Base-by-base conservation (phyloP, 2,888 invertebrate genomes). In the Schizotus pectinicornis region DNA sequence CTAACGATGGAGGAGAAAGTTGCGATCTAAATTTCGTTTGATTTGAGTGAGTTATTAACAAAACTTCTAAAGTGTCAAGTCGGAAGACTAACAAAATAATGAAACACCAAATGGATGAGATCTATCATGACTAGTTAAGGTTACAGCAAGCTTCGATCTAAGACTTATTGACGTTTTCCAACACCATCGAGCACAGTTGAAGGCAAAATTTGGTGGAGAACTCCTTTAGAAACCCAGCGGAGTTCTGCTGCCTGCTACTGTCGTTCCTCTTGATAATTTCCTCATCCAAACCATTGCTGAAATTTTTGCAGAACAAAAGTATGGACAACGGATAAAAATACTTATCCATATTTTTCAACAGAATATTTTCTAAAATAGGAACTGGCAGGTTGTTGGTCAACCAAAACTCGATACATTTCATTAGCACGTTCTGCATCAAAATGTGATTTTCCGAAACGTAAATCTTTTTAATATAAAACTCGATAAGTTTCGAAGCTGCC, bases 181-280 rank as follows among this genome's bases (percentile, higher is more conserved):
- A 70, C 35, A 80, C 79, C 79, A 80, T 80, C 13, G 78, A 79
- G 71, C 80, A 80, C 46, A 80, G 66, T 63, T 80, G 79, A 63
- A 80, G 74, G 68, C 80, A 80, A 73, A 80, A 80, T 69, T 80
- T 80, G 6, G 80, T 80, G 3, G 80, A 80, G 65, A 80, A 79
- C 58, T 80, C 77, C 66, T 80, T 80, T 38, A 80, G 64, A 69
- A 80, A 80, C 37, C 76, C 74, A 6, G 77, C 78, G n/a, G 78
- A 79, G 51, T 71, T 76, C 13, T 75, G 67, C 35, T 71, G 22
- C 13, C 13, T 41, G 31, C 11, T 37, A 12, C 38, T 3, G 22
- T 69, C 66, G 48, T 67, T 69, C 7, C 67, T 63, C 8, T 64
- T 62, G n/a, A 73, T 68, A 54, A 75, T 70, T 43, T 76, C 77